phyloP scores from a whole-genome alignment of 2,113 vertebrate species.

The Tachuris rubrigastra region DNA sequence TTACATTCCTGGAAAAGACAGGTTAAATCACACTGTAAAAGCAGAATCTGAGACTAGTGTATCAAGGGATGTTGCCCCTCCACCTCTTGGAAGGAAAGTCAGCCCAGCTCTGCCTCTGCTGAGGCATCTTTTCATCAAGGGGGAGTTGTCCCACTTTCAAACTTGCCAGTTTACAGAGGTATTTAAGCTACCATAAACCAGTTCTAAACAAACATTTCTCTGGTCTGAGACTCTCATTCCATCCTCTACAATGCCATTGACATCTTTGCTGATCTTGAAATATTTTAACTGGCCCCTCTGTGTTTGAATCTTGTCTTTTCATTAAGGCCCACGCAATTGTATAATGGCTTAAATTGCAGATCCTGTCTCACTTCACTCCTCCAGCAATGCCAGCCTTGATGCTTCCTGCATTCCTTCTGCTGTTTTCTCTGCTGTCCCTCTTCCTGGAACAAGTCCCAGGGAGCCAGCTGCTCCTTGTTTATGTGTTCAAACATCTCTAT shows the following conservation, averaged over 20 bases:
- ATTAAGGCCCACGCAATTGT: neutral
- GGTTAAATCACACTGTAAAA: neutral
- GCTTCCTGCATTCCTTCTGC: constrained; percentile 48
- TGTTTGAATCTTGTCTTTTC: neutral
- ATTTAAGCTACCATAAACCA: neutral
- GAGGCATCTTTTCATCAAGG: neutral
- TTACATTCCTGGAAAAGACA: neutral
- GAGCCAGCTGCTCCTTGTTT: constrained; percentile 10
- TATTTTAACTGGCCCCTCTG: neutral
- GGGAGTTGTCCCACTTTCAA: neutral
- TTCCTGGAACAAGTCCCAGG: constrained; percentile 38
- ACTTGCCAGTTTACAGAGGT: neutral
- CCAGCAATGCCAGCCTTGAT: constrained; percentile 18
- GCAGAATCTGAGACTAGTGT: neutral
- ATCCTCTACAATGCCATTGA: neutral
- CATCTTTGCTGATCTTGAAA: neutral
- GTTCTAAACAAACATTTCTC: neutral
- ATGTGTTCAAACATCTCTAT: constrained; percentile 35
- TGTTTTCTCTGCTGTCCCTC: constrained; percentile 37
- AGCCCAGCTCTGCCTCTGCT: neutral
- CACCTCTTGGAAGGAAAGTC: neutral
- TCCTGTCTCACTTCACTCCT: constrained; percentile 1
- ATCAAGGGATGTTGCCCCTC: neutral
- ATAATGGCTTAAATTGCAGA: neutral
- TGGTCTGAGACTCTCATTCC: neutral